Evolutionary conservation across 2,797 vertebrate species (phyloP), one percentile per base, ranked within the genome.

Genomic region (Sternarchorhynchus goeldii): DNA sequence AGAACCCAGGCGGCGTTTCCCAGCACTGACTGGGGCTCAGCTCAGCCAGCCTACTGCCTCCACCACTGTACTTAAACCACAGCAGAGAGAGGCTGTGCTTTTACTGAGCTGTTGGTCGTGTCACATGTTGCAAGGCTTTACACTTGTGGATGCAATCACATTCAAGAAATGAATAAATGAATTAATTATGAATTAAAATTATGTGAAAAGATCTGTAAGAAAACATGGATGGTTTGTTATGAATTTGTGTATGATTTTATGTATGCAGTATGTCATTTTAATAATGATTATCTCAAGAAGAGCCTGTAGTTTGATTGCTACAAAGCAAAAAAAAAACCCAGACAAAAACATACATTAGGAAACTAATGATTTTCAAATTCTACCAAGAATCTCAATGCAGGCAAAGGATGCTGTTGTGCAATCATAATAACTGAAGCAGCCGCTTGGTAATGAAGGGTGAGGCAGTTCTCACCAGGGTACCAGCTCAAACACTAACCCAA

Each of bases 1-100:
- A 72, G 72, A 75, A 58, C 67, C 79, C 65, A 71, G 68, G 75
- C 63, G 73, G 75, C 72, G 62, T 65, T 78, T 69, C 36, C 56
- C 56, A 56, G 50, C 60, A 36, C 34, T 75, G 70, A 79, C 66
- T 78, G 73, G 60, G 50, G 25, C 57, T 55, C 25, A 50, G 68
- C 31, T 64, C 57, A 57, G 62, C 55, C 78, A 41, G 65, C 12
- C 55, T 63, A 71, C 53, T 21, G 72, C 73, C 63, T 69, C 18
- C 31, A 6, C 55, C 77, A 57, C 21, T 75, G 55, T 36, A 76
- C 41, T 80, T 62, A 4, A 4, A 14, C 25, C 21, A 76, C 34
- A 69, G 17, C 50, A 39, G 41, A 78, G 53, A 17, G 39, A 65
- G 75, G 63, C 58, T 41, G 45, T 57, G 53, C 17, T 12, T 45